Conservation (phyloP, 2,797 vertebrate species). For the Syncerus caffer region DNA sequence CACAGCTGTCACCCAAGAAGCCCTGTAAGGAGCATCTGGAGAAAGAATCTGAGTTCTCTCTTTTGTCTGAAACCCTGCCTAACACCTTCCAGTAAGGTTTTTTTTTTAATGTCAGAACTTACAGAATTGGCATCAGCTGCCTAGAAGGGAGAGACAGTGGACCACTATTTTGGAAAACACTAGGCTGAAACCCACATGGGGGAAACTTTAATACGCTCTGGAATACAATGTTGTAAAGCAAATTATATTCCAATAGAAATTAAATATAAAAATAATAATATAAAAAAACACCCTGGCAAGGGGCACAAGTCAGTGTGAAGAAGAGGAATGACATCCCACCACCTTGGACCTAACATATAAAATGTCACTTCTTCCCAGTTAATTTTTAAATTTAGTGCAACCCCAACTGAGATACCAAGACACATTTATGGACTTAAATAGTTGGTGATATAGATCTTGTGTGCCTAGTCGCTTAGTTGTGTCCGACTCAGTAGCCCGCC, state of each 20-base stretch:
- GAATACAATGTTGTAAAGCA: not conserved
- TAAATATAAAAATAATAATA: not conserved
- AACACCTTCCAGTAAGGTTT: not conserved
- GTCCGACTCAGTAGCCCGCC: not conserved
- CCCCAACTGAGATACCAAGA: not conserved
- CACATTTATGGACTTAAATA: fast-evolving
- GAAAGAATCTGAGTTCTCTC: fast-evolving
- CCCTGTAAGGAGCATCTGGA: not conserved
- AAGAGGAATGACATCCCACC: not conserved
- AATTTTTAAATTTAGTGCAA: not conserved
- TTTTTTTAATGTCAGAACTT: not conserved
- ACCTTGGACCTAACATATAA: not conserved
- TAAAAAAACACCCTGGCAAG: not conserved
- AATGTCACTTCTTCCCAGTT: not conserved
- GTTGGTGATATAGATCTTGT: fast-evolving
- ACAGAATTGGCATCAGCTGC: not conserved
- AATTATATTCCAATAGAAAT: not conserved
- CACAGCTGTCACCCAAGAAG: not conserved
- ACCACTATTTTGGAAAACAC: no score
- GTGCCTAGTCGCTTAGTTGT: fast-evolving
- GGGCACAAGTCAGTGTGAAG: fast-evolving
- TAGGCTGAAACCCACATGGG: fast-evolving
- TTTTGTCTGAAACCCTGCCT: fast-evolving
- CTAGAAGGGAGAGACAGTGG: not conserved
- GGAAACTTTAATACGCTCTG: not conserved